Percentiles rank a stretch among this genome's conserved stretches.
These are phyloP conservation scores for Dasypus novemcinctus DNA, from an alignment of 2,113 vertebrate species.

Conservation along the genomic window DNA sequence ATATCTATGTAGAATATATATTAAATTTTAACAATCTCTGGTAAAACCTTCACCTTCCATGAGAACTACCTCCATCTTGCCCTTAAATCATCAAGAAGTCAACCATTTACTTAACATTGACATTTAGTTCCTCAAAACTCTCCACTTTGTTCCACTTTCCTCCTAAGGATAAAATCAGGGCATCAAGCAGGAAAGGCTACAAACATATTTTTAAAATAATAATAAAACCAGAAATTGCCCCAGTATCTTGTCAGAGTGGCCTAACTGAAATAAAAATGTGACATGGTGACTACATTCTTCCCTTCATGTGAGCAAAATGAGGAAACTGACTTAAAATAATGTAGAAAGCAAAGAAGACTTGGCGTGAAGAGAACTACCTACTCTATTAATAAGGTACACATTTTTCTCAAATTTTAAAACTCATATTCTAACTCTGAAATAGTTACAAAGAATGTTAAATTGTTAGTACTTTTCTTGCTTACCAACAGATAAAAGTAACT, in stretches of 20 bases:
- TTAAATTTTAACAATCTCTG: slow-evolving; percentile 6
- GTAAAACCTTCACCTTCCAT: slow-evolving; percentile 15
- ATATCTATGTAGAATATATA: not conserved
- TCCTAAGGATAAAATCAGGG: not conserved
- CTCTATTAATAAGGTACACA: not conserved
- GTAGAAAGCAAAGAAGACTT: not conserved
- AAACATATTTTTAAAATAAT: slow-evolving; percentile 25
- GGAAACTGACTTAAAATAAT: not conserved
- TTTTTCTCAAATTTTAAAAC: not conserved
- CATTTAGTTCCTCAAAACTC: not conserved
- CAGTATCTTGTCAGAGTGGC: not conserved
- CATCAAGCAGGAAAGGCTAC: not conserved
- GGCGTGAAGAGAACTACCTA: not conserved
- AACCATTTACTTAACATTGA: not conserved
- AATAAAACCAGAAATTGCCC: slow-evolving; percentile 27
- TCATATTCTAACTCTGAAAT: slow-evolving; percentile 17
- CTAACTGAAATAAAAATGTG: not conserved
- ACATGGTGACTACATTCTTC: not conserved
- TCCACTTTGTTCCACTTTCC: not conserved
- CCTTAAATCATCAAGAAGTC: not conserved
- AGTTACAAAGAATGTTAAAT: not conserved
- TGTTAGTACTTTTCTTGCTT: slow-evolving; percentile 5
- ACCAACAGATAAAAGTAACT: slow-evolving; percentile 11
- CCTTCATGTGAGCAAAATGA: not conserved
- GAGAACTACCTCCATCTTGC: not conserved